Percentiles rank a stretch among this genome's conserved stretches.
These are phyloP conservation scores for Oligia strigilis DNA, from an alignment of 2,888 invertebrate genomes.

Conservation along the genomic window DNA sequence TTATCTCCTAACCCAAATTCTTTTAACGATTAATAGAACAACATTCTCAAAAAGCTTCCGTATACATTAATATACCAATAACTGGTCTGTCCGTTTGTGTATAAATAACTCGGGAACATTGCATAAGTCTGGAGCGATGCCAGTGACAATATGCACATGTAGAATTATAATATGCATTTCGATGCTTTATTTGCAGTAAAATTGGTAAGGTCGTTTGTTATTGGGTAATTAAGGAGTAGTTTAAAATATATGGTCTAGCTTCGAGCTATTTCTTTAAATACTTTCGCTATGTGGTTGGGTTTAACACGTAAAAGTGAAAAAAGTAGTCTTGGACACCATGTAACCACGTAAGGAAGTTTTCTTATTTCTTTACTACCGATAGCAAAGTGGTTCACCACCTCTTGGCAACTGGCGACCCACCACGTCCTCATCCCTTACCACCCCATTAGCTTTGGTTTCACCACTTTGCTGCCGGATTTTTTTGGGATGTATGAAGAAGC, in stretches of 20 bases:
- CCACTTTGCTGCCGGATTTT: too few species aligned
- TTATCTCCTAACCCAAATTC: slow-evolving; percentile 61
- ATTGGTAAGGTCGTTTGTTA: slow-evolving; percentile 20
- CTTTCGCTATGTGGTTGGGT: too few species aligned
- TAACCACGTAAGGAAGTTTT: too few species aligned
- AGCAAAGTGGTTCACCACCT: too few species aligned
- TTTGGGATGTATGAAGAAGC: too few species aligned
- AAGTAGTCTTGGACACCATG: too few species aligned
- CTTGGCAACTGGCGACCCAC: too few species aligned
- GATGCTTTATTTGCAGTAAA: slow-evolving; percentile 44
- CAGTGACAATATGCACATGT: slow-evolving; percentile 58
- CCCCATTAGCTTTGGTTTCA: too few species aligned
- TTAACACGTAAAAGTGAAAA: too few species aligned
- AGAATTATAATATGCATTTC: slow-evolving; percentile 44
- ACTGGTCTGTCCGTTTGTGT: slow-evolving; percentile 63
- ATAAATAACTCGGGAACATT: slow-evolving; percentile 63
- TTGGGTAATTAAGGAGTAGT: slow-evolving; percentile 7
- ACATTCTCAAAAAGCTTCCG: slow-evolving; percentile 62
- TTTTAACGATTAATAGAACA: slow-evolving; percentile 53
- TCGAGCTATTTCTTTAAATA: background rate
- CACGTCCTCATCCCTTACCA: too few species aligned
- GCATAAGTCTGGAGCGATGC: slow-evolving; percentile 63
- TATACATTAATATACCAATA: slow-evolving; percentile 65
- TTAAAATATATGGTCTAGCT: background rate
- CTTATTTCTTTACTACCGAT: too few species aligned